Evolutionary conservation across 2,888 invertebrate genomes (phyloP).

Genomic region (Adineta ricciae): DNA sequence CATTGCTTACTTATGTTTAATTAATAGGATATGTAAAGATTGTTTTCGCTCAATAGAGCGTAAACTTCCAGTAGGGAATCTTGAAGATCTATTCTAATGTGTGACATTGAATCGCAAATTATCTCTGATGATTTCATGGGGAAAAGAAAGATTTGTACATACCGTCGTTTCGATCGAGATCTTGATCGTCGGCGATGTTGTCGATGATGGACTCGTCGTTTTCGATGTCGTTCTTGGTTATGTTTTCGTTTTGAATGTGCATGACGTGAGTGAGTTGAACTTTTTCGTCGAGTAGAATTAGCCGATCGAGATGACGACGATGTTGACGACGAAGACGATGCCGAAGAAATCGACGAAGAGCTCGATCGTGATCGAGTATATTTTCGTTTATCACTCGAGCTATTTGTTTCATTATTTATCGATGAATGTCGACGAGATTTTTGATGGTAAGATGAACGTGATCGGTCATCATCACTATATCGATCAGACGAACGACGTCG

Average conservation of each 20-base stretch:
- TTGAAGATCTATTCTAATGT: no score
- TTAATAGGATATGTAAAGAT: no score
- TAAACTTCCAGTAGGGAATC: no score
- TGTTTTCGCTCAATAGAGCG: no score
- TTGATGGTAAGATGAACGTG: background rate
- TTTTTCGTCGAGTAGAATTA: background rate
- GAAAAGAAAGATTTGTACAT: background rate
- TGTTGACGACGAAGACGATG: background rate
- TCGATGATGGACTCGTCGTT: background rate
- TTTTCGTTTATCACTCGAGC: background rate
- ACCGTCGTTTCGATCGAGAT: background rate
- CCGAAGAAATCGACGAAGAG: background rate
- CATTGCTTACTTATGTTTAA: no score
- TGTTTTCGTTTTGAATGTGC: background rate
- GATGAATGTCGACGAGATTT: background rate
- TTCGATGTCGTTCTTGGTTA: background rate
- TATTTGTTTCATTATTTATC: background rate
- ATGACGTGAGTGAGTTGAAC: background rate
- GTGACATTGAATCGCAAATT: background rate
- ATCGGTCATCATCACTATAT: background rate
- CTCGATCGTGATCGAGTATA: background rate
- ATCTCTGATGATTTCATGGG: background rate
- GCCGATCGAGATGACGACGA: background rate
- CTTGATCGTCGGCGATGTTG: background rate
- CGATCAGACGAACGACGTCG: conserved; percentile 5